phyloP scores from a whole-genome alignment of 2,888 invertebrate species.

The Apodemia mormo region DNA sequence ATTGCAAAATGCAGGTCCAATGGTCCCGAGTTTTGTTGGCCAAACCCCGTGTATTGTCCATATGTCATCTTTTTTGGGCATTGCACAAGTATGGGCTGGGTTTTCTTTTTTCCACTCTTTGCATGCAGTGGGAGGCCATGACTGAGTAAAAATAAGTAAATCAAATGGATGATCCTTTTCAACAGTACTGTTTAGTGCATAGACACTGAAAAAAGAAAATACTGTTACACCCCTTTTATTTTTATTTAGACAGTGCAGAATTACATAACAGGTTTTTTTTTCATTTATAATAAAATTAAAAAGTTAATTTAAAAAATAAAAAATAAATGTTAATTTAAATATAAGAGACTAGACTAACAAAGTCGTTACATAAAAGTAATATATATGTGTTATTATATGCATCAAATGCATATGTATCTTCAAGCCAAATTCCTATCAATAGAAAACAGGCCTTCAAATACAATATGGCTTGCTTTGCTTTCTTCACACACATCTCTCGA shows the following conservation, averaged over 20 bases:
- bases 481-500: no score
- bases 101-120: slow-evolving; percentile 85
- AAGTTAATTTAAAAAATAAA: neutral
- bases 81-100: slow-evolving; percentile 81
- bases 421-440: no score
- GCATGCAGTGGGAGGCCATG: slow-evolving; percentile 87
- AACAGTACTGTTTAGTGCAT: slow-evolving; percentile 33
- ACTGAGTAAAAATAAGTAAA: slow-evolving; percentile 89
- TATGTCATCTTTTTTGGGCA: slow-evolving; percentile 82
- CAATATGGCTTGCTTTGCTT: no score
- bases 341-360: no score
- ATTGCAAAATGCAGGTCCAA: slow-evolving; percentile 88
- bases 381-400: no score
- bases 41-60: slow-evolving; percentile 93
- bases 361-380: no score
- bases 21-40: slow-evolving; percentile 86
- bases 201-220: slow-evolving; percentile 39
- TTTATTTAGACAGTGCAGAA: neutral
- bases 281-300: neutral
- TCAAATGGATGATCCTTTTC: slow-evolving; percentile 82
- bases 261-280: neutral
- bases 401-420: no score
- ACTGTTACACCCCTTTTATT: neutral
- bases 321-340: no score
- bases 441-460: no score